Base-by-base conservation (phyloP, 2,797 vertebrate species). In the Acipenser ruthenus region DNA sequence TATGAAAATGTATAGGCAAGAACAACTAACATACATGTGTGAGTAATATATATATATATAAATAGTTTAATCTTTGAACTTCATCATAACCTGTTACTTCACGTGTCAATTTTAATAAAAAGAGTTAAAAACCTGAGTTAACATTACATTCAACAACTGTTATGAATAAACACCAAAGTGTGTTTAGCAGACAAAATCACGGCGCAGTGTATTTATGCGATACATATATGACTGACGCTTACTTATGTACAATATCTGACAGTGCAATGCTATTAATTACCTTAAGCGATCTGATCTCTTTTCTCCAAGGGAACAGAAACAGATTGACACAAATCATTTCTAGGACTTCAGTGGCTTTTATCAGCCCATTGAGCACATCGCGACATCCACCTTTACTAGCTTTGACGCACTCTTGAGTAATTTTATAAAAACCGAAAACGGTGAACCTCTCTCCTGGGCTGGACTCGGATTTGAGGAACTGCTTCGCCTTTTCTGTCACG, bases 241-340 rank as follows among this genome's bases (percentile, higher is more conserved):
- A 4, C 23, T 37, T 37, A 37, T 18, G 15, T 18, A 18, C 23
- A 37, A 37, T 37, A 37, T 37, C 23, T 37, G 23, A 37, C 23
- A 37, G 23, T 37, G 23, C 23, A 37, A 37, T 37, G 23, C 23
- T 62, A 60, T 64, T 71, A 93, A 60, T 64, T 71, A 93, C 93
- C 92, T 94, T 95, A 0, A 95, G 68, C 0, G 87, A 87, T 73
- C 71, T 79, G 77, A 94, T 88, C 68, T 94, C 92, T 67, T 89
- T 93, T 78, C 82, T 91, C 91, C 92, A 93, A 0, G 94, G 92
- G 10, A 83, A 88, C 1, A 93, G 81, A 59, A 88, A 84, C 15
- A 94, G 77, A 70, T 93, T 89, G 70, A 93, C 55, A 48, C 90
- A 93, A 53, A 93, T 68, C 1, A 87, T 83, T 68, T 95, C 92